Conservation (phyloP, 1,140 invertebrate genomes). For the Trinorchestia longiramus region DNA sequence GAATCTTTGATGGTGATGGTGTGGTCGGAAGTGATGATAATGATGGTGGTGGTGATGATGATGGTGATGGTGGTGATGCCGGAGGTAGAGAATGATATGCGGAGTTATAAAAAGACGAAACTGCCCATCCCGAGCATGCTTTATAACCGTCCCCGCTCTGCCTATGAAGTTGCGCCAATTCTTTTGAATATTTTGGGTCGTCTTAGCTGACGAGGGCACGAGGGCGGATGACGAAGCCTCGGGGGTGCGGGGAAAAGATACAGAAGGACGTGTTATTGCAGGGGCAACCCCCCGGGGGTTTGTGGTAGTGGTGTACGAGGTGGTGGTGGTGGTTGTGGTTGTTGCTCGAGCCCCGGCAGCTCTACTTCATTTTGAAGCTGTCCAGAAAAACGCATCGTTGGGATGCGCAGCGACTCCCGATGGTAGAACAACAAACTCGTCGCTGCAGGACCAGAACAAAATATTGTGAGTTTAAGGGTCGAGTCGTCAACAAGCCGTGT, state of each 20-base stretch:
- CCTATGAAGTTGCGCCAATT: conserved; percentile 42
- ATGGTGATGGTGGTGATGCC: conserved; percentile 53
- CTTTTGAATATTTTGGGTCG: conserved; percentile 36
- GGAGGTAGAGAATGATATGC: conserved; percentile 54
- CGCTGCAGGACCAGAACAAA: conserved; percentile 40
- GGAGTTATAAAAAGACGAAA: conserved; percentile 41
- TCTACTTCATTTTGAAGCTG: conserved; percentile 33
- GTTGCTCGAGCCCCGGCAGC: conserved; percentile 50
- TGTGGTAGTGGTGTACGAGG: conserved; percentile 18
- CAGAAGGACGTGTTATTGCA: conserved; percentile 48
- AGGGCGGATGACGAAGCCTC: not conserved
- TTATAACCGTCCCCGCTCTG: conserved; percentile 16
- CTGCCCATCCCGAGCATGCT: conserved; percentile 46
- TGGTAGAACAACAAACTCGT: conserved; percentile 38
- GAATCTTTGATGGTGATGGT: conserved; percentile 48
- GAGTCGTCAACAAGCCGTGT: not conserved
- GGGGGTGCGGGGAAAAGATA: conserved; percentile 14
- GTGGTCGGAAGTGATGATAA: conserved; percentile 52
- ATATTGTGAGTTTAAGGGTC: not conserved
- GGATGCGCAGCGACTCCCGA: conserved; percentile 15
- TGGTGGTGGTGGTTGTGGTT: conserved; percentile 48
- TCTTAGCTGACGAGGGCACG: conserved; percentile 20
- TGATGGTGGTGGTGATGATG: conserved; percentile 52
- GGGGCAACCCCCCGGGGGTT: not conserved
- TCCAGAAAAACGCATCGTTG: conserved; percentile 35